Evolutionary conservation across 1,140 invertebrate species (phyloP), one percentile per base, ranked within the genome.

Genomic region (Drosophila pallidifrons): DNA sequence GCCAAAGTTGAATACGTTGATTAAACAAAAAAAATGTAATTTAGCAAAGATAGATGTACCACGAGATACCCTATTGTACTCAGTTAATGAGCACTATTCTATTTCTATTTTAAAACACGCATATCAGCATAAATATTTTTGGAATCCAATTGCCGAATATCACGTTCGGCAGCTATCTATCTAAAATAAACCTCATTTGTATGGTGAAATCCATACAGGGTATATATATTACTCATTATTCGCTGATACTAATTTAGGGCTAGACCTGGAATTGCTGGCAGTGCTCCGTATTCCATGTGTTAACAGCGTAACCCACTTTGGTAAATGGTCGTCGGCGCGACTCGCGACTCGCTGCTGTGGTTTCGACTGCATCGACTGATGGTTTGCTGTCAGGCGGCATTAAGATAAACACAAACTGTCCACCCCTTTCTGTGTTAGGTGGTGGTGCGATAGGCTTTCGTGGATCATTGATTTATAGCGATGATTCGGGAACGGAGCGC

Each of bases 391-490:
- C 85, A 90, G 38, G 46, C 15, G 78, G 85, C 28, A 89, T 89
- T 89, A 76, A 90, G 85, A 89, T 89, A 89, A 89, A 89, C 20
- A 76, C 72, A 49, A 16, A 65, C 60, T 80, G 73, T 77, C 76
- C 64, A 15, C 59, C 58, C 51, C 32, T 70, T 66, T 25, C 20
- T 25, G 20, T 25, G 20, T 25, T 64, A 82, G 77, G 73, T 63
- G 77, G 73, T 63, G 83, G 59, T 49, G 74, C 80, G 73, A 73
- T 75, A 67, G 69, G 46, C 47, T 47, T 32, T 41, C 66, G 46
- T 68, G 85, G 78, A 89, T 89, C 86, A 79, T 79, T 89, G 81
- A 89, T 89, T 89, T 89, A 89, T 85, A 67, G 16, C 81, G 66
- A 85, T 79, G 85, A 89, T 82, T 80, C 63, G 58, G 54, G 43